Evolutionary conservation across 1,140 invertebrate species (phyloP).

Genomic region (Whitmania pigra): DNA sequence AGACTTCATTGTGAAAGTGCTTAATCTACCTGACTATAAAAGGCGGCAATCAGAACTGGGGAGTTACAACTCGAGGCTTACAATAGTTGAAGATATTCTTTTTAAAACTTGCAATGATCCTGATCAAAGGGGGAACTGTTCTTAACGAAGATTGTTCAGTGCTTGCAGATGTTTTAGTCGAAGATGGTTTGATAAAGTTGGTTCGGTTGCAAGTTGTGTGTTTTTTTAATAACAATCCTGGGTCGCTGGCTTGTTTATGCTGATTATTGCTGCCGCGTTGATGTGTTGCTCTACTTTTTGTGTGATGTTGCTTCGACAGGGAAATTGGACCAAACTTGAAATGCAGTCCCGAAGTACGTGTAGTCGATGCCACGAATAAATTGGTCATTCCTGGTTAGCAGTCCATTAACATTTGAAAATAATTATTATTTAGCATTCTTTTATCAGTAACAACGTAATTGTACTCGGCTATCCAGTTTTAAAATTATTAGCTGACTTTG

Average conservation of each 20-base stretch:
- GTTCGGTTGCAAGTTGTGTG: not conserved
- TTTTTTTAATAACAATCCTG: too few species aligned
- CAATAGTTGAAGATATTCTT: too few species aligned
- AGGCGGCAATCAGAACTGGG: too few species aligned
- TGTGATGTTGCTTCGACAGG: not conserved
- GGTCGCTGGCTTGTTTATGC: too few species aligned
- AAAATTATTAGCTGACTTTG: not conserved
- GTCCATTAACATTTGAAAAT: too few species aligned
- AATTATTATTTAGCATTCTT: too few species aligned
- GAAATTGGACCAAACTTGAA: conserved; percentile 1
- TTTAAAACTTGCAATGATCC: not conserved
- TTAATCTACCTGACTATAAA: too few species aligned
- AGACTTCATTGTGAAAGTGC: too few species aligned
- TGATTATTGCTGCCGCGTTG: not conserved
- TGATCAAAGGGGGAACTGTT: conserved; percentile 14
- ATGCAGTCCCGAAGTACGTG: not conserved
- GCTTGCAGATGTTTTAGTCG: conserved; percentile 11
- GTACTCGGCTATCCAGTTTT: too few species aligned
- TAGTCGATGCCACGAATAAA: not conserved
- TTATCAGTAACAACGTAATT: not conserved
- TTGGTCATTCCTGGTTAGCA: conserved; percentile 14
- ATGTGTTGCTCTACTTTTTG: not conserved
- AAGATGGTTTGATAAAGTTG: conserved; percentile 16
- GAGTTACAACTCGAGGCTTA: too few species aligned
- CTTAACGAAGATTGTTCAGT: conserved; percentile 10